These are phyloP conservation scores for Perognathus longimembris DNA, from an alignment of 2,113 vertebrate genomes.

Conservation along the genomic window DNA sequence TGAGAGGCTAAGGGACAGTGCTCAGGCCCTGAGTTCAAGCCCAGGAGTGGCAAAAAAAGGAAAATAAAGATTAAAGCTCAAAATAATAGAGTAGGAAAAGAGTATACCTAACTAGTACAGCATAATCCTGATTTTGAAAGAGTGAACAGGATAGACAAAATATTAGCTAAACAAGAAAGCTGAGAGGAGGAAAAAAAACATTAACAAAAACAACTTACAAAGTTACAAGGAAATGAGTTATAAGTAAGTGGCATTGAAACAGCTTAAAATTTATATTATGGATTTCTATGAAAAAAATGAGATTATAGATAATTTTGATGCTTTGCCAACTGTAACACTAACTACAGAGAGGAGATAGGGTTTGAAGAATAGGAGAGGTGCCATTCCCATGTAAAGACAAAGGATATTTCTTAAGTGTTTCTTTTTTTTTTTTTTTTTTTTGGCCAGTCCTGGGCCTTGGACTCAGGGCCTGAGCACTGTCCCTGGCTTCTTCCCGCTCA, in stretches of 20 bases:
- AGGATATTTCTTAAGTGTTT: background rate
- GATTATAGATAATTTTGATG: background rate
- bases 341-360: background rate
- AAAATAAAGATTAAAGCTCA: background rate
- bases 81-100: background rate
- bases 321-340: background rate
- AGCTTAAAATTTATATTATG: background rate
- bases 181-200: background rate
- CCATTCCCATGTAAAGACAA: too few species aligned
- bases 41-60: too few species aligned
- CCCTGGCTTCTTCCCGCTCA: too few species aligned
- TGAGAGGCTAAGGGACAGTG: too few species aligned
- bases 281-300: background rate
- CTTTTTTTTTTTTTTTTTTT: background rate
- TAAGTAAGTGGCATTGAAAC: background rate
- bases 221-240: background rate
- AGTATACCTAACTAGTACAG: background rate
- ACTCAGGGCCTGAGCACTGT: too few species aligned
- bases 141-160: background rate
- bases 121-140: background rate
- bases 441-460: too few species aligned
- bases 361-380: background rate
- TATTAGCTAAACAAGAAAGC: background rate
- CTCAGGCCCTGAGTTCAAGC: too few species aligned
- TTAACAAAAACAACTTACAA: background rate